Conservation (phyloP, 2,113 vertebrate species). For the Riparia riparia region DNA sequence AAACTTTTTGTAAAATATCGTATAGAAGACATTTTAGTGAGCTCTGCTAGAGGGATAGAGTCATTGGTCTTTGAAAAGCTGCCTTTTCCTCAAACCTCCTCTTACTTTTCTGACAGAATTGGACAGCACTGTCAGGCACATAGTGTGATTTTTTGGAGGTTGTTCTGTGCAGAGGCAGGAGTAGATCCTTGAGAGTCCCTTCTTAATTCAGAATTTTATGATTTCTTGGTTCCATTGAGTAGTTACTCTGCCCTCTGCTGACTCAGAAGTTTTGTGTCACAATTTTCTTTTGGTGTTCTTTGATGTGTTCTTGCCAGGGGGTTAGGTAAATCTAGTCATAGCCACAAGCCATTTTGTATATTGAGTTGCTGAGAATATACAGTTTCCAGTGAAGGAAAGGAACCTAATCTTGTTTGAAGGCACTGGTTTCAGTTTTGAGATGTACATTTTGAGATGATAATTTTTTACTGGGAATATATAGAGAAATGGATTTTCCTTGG, state of each 20-base stretch:
- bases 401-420: not conserved
- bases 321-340: not conserved
- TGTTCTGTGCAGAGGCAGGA: not conserved
- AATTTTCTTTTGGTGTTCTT: not conserved
- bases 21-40: not conserved
- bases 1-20: not conserved
- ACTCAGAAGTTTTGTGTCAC: not conserved
- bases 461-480: not conserved
- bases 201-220: not conserved
- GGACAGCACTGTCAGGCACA: not conserved
- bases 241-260: constrained; percentile 31
- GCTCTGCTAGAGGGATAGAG: not conserved
- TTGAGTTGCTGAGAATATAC: not conserved
- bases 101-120: not conserved
- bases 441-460: not conserved
- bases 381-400: not conserved
- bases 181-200: not conserved
- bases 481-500: not conserved
- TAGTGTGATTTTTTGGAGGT: not conserved
- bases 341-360: not conserved
- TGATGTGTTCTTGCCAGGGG: not conserved
- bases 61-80: not conserved
- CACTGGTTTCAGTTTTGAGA: not conserved
- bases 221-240: not conserved
- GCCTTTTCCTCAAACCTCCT: not conserved